Base-by-base conservation (phyloP, 2,797 vertebrate species). In the Silurus aristotelis region DNA sequence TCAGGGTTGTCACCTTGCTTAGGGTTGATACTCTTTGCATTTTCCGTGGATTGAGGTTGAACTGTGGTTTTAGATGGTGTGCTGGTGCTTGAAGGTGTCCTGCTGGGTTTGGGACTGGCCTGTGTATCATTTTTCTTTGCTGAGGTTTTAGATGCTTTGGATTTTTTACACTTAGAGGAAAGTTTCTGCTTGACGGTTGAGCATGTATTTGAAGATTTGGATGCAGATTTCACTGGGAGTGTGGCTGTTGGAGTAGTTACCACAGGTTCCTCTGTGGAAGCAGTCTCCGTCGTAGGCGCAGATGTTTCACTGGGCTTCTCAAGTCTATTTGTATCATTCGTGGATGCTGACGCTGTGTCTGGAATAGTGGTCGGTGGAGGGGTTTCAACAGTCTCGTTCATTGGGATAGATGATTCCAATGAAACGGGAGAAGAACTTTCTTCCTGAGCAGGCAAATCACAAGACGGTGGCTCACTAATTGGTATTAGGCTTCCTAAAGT, bases 1-100 rank as follows among this genome's bases (percentile, higher is more conserved):
- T 25, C 46, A 19, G 17, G 25, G 76, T 85, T 83, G n/a, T 75
- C 68, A 43, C 31, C 55, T 14, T 78, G 58, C 60, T 31, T 38
- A 63, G 60, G 9, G 43, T 55, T 27, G 3, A n/a, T 8, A 48
- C 3, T 25, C 8, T 27, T 22, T 22, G 82, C 14, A 22, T 82
- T 70, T 43, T 88, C 87, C 1, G 4, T 14, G 0, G 80, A 64
- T 43, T 22, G 20, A 0, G 22, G 1, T n/a, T 83, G 76, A 60
- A 82, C 71, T 43, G 15, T 22, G 13, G 13, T 72, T 1, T 61
- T 55, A 15, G 60, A 27, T 14, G 43, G 31, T 6, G 7, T 52
- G 52, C 13, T 27, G 5, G 72, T 61, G 22, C 1, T 77, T 83
- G 60, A 61, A 70, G 72, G 55, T 15, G 71, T 70, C 31, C n/a